phyloP scores from a whole-genome alignment of 2,797 vertebrate genomes.

The Kryptopterus vitreolus region DNA sequence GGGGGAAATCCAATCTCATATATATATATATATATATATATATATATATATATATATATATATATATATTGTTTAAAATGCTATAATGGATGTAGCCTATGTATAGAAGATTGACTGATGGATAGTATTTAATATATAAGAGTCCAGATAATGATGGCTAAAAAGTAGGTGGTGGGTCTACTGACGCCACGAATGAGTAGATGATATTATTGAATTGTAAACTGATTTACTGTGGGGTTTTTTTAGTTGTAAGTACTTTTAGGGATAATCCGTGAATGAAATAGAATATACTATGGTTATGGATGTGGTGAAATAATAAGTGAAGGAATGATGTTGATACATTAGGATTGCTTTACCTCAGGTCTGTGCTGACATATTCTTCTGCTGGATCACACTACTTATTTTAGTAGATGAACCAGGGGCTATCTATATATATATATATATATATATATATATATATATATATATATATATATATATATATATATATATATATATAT shows the following conservation, averaged over 20 bases:
- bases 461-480: too few relatives aligned
- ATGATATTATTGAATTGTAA: slow-evolving; percentile 11
- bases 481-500: too few relatives aligned
- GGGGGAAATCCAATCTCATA: slow-evolving; percentile 50
- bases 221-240: slow-evolving; percentile 8
- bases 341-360: neutral
- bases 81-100: slow-evolving; percentile 52
- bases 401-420: neutral
- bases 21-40: too few relatives aligned
- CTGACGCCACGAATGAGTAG: slow-evolving; percentile 6
- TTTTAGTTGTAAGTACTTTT: neutral
- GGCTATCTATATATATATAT: too few relatives aligned
- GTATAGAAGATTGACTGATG: slow-evolving; percentile 30
- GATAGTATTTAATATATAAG: slow-evolving; percentile 57
- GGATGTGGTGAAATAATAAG: neutral
- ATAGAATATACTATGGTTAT: neutral
- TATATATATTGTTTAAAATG: slow-evolving; percentile 18
- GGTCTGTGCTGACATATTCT: neutral
- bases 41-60: too few relatives aligned
- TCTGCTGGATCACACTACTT: neutral
- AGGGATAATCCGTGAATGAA: neutral
- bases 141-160: neutral
- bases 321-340: neutral
- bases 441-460: too few relatives aligned
- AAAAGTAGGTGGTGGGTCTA: neutral